Percentiles rank a stretch among this genome's conserved stretches.
Conservation (phyloP, 2,113 vertebrate genomes). For the Megaleporinus macrocephalus region DNA sequence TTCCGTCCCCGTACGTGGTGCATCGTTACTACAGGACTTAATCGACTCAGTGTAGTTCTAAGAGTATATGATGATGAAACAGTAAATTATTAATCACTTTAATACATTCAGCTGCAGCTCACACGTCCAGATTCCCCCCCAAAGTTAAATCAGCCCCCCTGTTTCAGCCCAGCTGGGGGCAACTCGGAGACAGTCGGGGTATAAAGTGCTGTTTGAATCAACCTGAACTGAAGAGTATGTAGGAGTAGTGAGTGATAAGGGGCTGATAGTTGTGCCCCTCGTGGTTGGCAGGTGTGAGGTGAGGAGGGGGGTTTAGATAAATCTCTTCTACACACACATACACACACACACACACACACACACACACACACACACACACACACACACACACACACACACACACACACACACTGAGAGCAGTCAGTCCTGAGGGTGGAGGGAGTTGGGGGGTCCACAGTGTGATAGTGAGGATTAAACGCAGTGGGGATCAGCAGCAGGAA, state of each 20-base stretch:
- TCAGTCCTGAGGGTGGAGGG: neutral
- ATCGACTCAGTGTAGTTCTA: too few relatives aligned
- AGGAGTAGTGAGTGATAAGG: neutral
- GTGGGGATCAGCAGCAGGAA: neutral
- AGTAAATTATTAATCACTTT: too few relatives aligned
- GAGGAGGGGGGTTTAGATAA: neutral
- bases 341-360: neutral
- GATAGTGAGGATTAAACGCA: constrained; percentile 1
- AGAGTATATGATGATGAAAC: too few relatives aligned
- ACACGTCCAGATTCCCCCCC: too few relatives aligned
- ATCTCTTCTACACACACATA: neutral
- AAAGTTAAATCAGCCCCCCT: too few relatives aligned
- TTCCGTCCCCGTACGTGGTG: too few relatives aligned
- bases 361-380: neutral
- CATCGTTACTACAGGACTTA: too few relatives aligned
- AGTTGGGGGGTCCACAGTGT: neutral
- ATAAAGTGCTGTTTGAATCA: too few relatives aligned
- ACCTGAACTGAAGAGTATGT: too few relatives aligned
- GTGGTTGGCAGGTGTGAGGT: neutral
- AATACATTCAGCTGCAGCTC: too few relatives aligned
- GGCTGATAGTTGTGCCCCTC: neutral
- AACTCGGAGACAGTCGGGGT: too few relatives aligned
- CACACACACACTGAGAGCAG: neutral
- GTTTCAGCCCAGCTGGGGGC: too few relatives aligned
- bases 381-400: neutral